These are phyloP conservation scores for Anaspis maculata DNA, from an alignment of 2,888 invertebrate genomes.

Conservation along the genomic window DNA sequence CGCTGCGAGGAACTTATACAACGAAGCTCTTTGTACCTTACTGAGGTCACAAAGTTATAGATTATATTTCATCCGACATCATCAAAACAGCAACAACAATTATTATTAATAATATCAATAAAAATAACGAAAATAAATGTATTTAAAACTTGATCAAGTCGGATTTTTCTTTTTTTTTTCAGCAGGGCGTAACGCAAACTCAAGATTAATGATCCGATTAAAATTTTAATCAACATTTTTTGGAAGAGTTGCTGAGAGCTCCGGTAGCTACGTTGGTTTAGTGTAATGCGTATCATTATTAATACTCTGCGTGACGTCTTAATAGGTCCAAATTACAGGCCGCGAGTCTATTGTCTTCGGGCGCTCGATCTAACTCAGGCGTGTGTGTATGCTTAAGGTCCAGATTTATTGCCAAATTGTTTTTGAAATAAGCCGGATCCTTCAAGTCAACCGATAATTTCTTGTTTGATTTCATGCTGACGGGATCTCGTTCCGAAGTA, in stretches of 20 bases:
- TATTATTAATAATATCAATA: too few relatives aligned
- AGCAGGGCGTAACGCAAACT: slow-evolving; percentile 19
- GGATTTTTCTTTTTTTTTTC: slow-evolving; percentile 15
- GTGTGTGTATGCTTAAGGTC: not conserved
- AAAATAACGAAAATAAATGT: too few relatives aligned
- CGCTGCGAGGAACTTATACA: too few relatives aligned
- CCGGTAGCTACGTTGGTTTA: slow-evolving; percentile 28
- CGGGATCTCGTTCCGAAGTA: too few relatives aligned
- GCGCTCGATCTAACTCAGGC: slow-evolving; percentile 5
- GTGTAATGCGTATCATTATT: slow-evolving; percentile 26
- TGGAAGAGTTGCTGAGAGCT: slow-evolving; percentile 25
- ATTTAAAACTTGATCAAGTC: slow-evolving; percentile 20
- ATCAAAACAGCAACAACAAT: too few relatives aligned
- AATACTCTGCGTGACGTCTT: slow-evolving; percentile 30
- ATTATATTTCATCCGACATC: too few relatives aligned
- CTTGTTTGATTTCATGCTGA: too few relatives aligned
- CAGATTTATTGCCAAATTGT: not conserved
- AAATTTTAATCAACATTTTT: slow-evolving; percentile 24
- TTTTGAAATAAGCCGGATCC: too few relatives aligned
- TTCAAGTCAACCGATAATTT: too few relatives aligned
- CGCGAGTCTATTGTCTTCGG: slow-evolving; percentile 17
- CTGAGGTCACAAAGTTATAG: too few relatives aligned
- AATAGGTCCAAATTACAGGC: slow-evolving; percentile 29
- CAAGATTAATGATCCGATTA: slow-evolving; percentile 26
- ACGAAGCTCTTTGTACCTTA: too few relatives aligned